Base-by-base conservation (phyloP, 2,888 invertebrate genomes). In the Yponomeuta malinellus region DNA sequence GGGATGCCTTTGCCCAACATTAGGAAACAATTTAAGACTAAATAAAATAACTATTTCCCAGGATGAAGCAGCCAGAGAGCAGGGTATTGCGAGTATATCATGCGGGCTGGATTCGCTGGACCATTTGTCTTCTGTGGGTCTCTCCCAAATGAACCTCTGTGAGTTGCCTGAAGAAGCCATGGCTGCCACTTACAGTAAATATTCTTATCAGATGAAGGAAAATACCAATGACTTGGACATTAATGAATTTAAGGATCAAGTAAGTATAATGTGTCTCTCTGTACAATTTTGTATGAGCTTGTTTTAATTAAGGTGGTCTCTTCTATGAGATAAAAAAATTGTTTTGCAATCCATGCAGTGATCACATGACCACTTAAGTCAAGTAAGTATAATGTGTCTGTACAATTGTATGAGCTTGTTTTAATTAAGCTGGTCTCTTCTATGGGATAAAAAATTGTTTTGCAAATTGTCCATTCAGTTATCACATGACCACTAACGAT, bases 161-260 rank as follows among this genome's bases (percentile, higher is more conserved):
- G 82, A 85, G 68, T 77, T 92, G 1, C 83, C 84, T 0, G 87
- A 88, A 43, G 88, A 89, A 75, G 89, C 89, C 15, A 87, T 90
- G 88, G 86, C 79, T 0, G 83, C 86, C 75, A 86, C 90, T 0
- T 92, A 92, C 74, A 88, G 76, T 70, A 92, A 90, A 74, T 92
- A 92, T 74, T 85, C 89, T 3, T 89, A 91, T 70, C 82, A 86
- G 75, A 85, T 75, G 74, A 90, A 85, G 69, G 88, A 88, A 64
- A 86, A 88, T 29, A 84, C 81, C 1, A 84, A 84, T 66, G 84
- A 84, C 63, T 79, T 92, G 66, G 78, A 87, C 9, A 92, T 92
- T n/a, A 84, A 88, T 79, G 80, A 78, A 5, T 87, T 80, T 75
- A 89, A 85, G 74, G 79, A 83, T 71, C 77, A 85, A 78, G 90